phyloP scores from a whole-genome alignment of 1,140 invertebrate species.

The Dolichoris vasculosae region DNA sequence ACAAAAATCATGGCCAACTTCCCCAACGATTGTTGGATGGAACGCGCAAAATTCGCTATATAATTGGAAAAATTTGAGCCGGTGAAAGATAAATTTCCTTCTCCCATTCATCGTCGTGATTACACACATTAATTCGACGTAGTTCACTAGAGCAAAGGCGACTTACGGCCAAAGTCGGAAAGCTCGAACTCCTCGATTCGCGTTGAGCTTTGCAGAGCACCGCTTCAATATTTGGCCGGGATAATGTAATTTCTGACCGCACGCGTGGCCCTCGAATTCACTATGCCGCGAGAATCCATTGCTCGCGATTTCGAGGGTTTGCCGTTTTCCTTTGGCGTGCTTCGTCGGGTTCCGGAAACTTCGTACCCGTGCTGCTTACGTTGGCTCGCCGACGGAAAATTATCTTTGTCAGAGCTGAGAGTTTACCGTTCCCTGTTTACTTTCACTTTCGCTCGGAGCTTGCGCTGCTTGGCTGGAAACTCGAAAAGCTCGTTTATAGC shows the following conservation, averaged over 20 bases:
- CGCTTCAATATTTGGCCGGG: slow-evolving; percentile 10
- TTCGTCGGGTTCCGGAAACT: not conserved
- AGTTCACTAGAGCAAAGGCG: not conserved
- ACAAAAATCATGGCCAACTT: too few relatives aligned
- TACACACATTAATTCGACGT: too few relatives aligned
- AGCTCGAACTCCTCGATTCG: too few relatives aligned
- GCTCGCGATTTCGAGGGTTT: not conserved
- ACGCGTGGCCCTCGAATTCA: not conserved
- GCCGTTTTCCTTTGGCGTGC: not conserved
- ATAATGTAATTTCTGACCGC: slow-evolving; percentile 17
- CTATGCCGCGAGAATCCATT: not conserved
- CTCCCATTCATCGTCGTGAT: too few relatives aligned
- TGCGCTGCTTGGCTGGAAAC: not conserved
- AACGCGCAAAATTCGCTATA: too few relatives aligned
- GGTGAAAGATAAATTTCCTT: too few relatives aligned
- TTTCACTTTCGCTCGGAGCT: not conserved
- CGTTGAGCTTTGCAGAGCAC: too few relatives aligned
- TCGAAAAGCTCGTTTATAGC: not conserved
- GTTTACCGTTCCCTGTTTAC: not conserved
- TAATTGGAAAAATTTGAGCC: too few relatives aligned
- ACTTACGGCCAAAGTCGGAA: too few relatives aligned
- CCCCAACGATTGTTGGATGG: too few relatives aligned
- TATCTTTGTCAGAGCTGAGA: not conserved
- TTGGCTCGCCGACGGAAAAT: too few relatives aligned
- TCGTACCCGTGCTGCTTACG: too few relatives aligned